Evolutionary conservation across 2,888 invertebrate species (phyloP).

Genomic region (Caenorhabditis panamensis): DNA sequence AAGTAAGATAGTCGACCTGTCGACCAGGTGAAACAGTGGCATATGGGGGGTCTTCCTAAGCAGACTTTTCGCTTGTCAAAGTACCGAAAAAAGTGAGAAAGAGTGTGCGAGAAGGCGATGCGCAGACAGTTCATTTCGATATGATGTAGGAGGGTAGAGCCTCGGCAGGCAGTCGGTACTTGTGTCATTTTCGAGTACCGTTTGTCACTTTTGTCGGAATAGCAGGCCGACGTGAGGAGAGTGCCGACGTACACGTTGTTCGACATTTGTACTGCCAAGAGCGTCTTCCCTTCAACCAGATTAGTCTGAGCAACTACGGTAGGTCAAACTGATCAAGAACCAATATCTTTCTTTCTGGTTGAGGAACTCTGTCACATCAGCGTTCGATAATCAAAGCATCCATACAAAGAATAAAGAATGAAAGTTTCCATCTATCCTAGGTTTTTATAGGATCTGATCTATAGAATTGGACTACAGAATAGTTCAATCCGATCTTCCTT

Average conservation of each 20-base stretch:
- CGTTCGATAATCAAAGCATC: not conserved
- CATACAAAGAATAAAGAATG: too few species aligned
- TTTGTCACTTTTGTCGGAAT: slow-evolving; percentile 63
- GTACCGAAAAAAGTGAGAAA: slow-evolving; percentile 29
- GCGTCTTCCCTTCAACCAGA: slow-evolving; percentile 33
- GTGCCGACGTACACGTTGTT: slow-evolving; percentile 50
- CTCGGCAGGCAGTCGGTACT: slow-evolving; percentile 27
- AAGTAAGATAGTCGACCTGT: slow-evolving; percentile 10
- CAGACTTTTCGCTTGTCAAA: slow-evolving; percentile 28
- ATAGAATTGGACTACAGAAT: not conserved
- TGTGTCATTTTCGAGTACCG: slow-evolving; percentile 61
- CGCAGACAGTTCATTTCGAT: slow-evolving; percentile 42
- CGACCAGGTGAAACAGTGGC: slow-evolving; percentile 19
- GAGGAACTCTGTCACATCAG: not conserved
- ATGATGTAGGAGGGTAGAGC: slow-evolving; percentile 44
- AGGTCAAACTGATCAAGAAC: slow-evolving; percentile 58
- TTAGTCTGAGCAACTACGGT: slow-evolving; percentile 40
- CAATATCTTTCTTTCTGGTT: slow-evolving; percentile 18
- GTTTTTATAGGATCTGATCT: not conserved
- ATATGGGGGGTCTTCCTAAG: slow-evolving; percentile 25
- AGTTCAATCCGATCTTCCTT: not conserved
- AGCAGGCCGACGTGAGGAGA: slow-evolving; percentile 51
- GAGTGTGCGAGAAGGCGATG: slow-evolving; percentile 25
- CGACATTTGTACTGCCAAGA: slow-evolving; percentile 46
- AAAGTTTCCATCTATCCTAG: too few species aligned